These are phyloP conservation scores for Bilobella aurantiaca DNA, from an alignment of 1,140 invertebrate species.

Conservation along the genomic window DNA sequence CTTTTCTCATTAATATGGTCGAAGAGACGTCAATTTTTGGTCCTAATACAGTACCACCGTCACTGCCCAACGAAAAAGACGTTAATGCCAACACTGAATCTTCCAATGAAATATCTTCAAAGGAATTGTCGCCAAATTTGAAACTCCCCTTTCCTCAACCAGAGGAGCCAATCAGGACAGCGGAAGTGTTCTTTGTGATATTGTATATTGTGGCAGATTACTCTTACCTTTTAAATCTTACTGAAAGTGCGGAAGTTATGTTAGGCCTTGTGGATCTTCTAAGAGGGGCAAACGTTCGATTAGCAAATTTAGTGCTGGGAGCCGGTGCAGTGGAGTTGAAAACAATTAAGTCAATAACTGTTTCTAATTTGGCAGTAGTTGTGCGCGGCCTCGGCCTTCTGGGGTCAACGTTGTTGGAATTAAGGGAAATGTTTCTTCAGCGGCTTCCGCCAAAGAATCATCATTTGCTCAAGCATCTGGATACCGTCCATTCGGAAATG, in stretches of 20 bases:
- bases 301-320: conserved; percentile 74
- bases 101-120: not conserved
- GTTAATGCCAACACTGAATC: not conserved
- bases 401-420: conserved; percentile 61
- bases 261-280: conserved; percentile 29
- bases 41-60: not conserved
- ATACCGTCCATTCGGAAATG: conserved; percentile 53
- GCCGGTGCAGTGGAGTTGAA: conserved; percentile 82
- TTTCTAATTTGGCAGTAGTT: conserved; percentile 82
- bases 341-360: conserved; percentile 92
- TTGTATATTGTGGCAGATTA: conserved; percentile 67
- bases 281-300: conserved; percentile 30
- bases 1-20: not conserved
- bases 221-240: conserved; percentile 85
- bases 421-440: conserved; percentile 45
- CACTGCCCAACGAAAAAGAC: not conserved
- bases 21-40: not conserved
- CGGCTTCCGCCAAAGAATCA: conserved; percentile 34
- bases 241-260: conserved; percentile 29
- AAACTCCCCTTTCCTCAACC: no score
- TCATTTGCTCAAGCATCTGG: conserved; percentile 32
- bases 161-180: conserved; percentile 44
- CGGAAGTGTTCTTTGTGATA: conserved; percentile 47
- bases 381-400: conserved; percentile 64
- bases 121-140: no score